A percentile compares a stretch with the other conserved stretches of the same genome.
phyloP scores from a whole-genome alignment of 1,140 invertebrate species.

The Brachionus sp. region DNA sequence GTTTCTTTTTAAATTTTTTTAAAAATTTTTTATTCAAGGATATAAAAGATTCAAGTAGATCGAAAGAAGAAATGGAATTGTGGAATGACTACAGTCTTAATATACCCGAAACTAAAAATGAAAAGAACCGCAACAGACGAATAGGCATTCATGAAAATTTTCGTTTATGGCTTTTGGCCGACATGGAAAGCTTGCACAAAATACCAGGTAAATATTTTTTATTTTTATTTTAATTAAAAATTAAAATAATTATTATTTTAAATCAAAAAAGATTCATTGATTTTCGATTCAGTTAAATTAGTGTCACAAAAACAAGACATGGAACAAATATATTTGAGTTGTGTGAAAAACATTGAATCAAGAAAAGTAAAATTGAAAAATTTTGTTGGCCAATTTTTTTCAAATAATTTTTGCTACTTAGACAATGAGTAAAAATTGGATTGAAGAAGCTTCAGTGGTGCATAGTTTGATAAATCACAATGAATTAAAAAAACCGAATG shows the following conservation, averaged over 20 bases:
- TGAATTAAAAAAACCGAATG: not conserved
- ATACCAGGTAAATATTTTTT: not conserved
- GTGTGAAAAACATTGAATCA: not conserved
- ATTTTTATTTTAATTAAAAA: not conserved
- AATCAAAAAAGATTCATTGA: not conserved
- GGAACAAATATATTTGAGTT: not conserved
- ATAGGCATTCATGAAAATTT: conserved; percentile 27
- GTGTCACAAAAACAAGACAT: not conserved
- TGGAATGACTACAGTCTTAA: conserved; percentile 39
- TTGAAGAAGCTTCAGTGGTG: not conserved
- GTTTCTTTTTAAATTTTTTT: not conserved
- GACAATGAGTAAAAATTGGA: not conserved
- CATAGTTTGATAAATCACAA: not conserved
- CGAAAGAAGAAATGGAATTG: conserved; percentile 26
- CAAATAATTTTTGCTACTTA: not conserved
- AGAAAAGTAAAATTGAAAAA: not conserved
- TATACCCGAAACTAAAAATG: not conserved
- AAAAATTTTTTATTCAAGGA: not conserved
- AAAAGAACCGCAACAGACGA: not conserved
- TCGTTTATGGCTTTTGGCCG: conserved; percentile 16
- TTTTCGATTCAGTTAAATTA: not conserved
- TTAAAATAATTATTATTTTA: not conserved
- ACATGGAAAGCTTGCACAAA: not conserved
- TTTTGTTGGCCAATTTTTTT: not conserved
- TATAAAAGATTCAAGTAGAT: not conserved